Evolutionary conservation across 2,888 invertebrate species (phyloP).

Genomic region (Acanthoscelides obtectus): DNA sequence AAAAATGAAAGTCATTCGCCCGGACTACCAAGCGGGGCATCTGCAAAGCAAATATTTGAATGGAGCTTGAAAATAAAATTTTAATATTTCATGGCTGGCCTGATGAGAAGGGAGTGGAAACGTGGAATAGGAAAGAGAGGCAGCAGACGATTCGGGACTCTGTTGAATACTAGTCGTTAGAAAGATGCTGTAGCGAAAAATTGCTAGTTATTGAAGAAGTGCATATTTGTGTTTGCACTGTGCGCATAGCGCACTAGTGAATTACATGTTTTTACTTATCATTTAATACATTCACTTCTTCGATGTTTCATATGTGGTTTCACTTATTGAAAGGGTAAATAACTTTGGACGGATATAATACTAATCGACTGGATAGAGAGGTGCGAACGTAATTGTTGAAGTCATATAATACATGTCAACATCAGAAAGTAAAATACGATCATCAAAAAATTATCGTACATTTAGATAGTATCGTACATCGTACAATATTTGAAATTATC

Average conservation of each 20-base stretch:
- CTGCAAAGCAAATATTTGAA: not conserved
- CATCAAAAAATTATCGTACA: too few species aligned
- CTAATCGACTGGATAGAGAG: too few species aligned
- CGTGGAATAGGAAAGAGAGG: not conserved
- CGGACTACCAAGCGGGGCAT: not conserved
- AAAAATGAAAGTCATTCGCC: not conserved
- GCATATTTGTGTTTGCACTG: not conserved
- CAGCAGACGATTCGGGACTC: not conserved
- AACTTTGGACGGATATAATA: too few species aligned
- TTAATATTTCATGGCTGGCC: not conserved
- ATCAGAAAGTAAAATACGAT: too few species aligned
- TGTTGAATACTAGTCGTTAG: not conserved
- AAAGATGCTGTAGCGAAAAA: not conserved
- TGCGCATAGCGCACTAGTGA: not conserved
- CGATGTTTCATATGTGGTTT: too few species aligned
- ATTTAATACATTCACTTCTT: too few species aligned
- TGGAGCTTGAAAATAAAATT: not conserved
- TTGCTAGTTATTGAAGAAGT: not conserved
- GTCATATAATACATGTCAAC: too few species aligned
- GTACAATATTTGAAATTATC: too few species aligned
- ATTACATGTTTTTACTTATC: not conserved
- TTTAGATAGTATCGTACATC: too few species aligned
- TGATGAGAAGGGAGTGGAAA: not conserved
- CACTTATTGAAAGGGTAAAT: too few species aligned
- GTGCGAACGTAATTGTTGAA: too few species aligned